A percentile compares a stretch with the other conserved stretches of the same genome.
Conservation (phyloP, 2,113 vertebrate species). For the Parus major region DNA sequence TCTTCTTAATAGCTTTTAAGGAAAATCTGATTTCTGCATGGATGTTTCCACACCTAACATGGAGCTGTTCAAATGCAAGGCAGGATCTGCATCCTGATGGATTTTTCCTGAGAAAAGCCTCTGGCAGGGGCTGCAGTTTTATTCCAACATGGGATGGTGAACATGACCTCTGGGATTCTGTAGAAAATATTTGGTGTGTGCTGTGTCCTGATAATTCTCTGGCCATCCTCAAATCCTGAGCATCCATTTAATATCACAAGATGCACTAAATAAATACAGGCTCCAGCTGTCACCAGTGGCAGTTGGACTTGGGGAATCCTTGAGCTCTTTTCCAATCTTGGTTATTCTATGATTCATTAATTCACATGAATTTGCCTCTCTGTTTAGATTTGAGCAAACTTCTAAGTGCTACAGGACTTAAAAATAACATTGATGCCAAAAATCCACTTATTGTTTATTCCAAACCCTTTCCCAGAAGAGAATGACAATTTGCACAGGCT, state of each 20-base stretch:
- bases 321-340: not conserved
- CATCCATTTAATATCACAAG: fast-evolving
- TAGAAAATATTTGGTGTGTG: not conserved
- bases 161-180: not conserved
- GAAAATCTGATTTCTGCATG: not conserved
- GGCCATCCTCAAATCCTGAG: not conserved
- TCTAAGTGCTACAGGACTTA: not conserved
- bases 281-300: not conserved
- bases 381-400: not conserved
- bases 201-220: not conserved
- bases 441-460: not conserved
- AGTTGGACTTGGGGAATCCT: not conserved
- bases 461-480: not conserved
- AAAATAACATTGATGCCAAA: not conserved
- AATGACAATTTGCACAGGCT: not conserved
- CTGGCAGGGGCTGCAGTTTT: not conserved
- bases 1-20: not conserved
- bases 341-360: not conserved
- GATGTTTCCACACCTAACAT: fast-evolving
- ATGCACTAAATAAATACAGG: not conserved
- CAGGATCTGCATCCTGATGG: not conserved
- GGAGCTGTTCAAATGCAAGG: not conserved
- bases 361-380: not conserved
- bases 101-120: not conserved
- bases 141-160: fast-evolving